These are phyloP conservation scores for Lydus trimaculatus DNA, from an alignment of 2,888 invertebrate genomes.

Conservation along the genomic window DNA sequence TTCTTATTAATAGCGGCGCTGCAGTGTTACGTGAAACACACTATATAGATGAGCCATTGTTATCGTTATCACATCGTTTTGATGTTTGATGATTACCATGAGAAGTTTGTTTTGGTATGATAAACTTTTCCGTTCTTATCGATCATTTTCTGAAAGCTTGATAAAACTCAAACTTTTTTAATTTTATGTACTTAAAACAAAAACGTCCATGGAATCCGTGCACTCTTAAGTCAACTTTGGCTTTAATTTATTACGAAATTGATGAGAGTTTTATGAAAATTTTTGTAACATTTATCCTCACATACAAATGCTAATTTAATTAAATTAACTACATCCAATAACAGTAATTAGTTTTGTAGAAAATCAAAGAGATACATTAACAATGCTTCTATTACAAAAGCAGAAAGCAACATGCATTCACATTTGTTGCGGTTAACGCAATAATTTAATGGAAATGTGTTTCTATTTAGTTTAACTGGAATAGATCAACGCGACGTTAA, in stretches of 20 bases:
- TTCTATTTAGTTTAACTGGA: neutral
- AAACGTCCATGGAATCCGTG: too few relatives aligned
- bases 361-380: neutral
- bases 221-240: too few relatives aligned
- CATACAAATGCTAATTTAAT: neutral
- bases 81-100: neutral
- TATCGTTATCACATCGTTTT: neutral
- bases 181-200: too few relatives aligned
- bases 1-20: too few relatives aligned
- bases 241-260: too few relatives aligned
- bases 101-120: too few relatives aligned
- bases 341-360: neutral
- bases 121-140: too few relatives aligned
- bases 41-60: neutral
- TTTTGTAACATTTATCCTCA: too few relatives aligned
- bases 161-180: too few relatives aligned
- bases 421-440: neutral
- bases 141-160: too few relatives aligned
- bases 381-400: neutral
- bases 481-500: neutral
- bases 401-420: neutral
- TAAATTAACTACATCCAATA: neutral
- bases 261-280: too few relatives aligned
- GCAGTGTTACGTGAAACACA: too few relatives aligned
- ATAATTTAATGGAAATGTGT: neutral